phyloP scores from a whole-genome alignment of 2,888 invertebrate species.

The Buathra laborator region DNA sequence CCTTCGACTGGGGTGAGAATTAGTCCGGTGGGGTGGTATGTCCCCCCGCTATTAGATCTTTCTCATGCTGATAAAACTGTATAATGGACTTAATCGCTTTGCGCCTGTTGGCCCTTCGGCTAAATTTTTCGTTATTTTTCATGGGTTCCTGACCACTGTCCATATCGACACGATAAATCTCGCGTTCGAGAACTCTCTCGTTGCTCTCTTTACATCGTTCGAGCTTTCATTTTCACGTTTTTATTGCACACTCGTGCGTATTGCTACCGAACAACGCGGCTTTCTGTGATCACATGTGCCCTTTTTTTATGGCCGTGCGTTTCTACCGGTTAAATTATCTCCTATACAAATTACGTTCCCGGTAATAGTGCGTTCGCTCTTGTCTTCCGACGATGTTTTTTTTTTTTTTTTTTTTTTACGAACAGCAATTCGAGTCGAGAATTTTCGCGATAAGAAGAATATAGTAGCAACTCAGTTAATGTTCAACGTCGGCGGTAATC shows the following conservation, averaged over 20 bases:
- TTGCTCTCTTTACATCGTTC: slow-evolving; percentile 63
- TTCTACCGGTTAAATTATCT: background rate
- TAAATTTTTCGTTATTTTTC: slow-evolving; percentile 85
- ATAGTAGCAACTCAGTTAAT: background rate
- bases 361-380: background rate
- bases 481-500: slow-evolving; percentile 13
- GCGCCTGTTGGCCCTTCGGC: slow-evolving; percentile 76
- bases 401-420: background rate
- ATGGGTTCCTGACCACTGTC: slow-evolving; percentile 79
- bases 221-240: slow-evolving; percentile 28
- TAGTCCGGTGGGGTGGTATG: slow-evolving; percentile 69
- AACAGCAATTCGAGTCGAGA: background rate
- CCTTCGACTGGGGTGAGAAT: slow-evolving; percentile 73
- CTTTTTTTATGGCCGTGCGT: slow-evolving; percentile 10
- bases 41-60: slow-evolving; percentile 82
- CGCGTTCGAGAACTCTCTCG: slow-evolving; percentile 63
- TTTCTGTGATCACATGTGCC: slow-evolving; percentile 34
- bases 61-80: slow-evolving; percentile 85
- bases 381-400: background rate
- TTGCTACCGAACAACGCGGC: background rate
- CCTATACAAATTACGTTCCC: background rate
- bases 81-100: slow-evolving; percentile 85
- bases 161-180: slow-evolving; percentile 80
- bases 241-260: slow-evolving; percentile 17
- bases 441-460: slow-evolving; percentile 3